Base-by-base conservation (phyloP, 1,140 invertebrate species). In the Pseudobourletiella spinata region DNA sequence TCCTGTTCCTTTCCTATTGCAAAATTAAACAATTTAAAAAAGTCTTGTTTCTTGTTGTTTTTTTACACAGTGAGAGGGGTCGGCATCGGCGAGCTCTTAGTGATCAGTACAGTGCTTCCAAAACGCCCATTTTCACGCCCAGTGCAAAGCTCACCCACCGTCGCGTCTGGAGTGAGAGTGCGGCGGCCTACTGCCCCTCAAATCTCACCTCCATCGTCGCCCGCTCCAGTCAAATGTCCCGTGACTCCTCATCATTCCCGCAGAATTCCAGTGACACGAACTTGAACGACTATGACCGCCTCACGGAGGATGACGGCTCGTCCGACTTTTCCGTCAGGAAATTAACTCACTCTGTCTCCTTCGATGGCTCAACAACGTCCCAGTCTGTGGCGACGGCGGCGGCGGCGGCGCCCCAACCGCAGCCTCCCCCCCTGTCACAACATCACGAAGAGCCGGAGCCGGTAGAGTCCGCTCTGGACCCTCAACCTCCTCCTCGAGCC, bases 261-360 rank as follows among this genome's bases (percentile, higher is more conserved):
- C 57, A 59, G 22, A 58, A 26, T 26, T 59, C 57, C 28, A 50
- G 43, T 50, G 57, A 59, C 16, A 56, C 55, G 18, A 57, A 57
- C 25, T 26, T 57, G 1, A 51, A 57, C 50, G 48, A 58, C 26
- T 63, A 63, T 57, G 61, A 63, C 22, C 55, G 61, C 11, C 35
- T 66, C 22, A 62, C 64, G 4, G 64, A 66, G 44, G 54, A 62
- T 39, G 48, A 62, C 16, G 43, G 26, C 3, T 61, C 60, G 8
- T 61, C 60, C 3, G 61, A 61, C 25, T 54, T 61, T 3, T 61
- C 60, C n/a, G 20, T 48, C 15, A 39, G 48, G 0, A 66, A 66
- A 54, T 58, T 66, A 51, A 59, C 59, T 16, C 60, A 66, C 55
- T 66, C 64, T 18, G 30, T 66, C 25, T 66, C 64, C 20, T 66